phyloP scores from a whole-genome alignment of 1,140 invertebrate species.

The Drosophila nebulosa region DNA sequence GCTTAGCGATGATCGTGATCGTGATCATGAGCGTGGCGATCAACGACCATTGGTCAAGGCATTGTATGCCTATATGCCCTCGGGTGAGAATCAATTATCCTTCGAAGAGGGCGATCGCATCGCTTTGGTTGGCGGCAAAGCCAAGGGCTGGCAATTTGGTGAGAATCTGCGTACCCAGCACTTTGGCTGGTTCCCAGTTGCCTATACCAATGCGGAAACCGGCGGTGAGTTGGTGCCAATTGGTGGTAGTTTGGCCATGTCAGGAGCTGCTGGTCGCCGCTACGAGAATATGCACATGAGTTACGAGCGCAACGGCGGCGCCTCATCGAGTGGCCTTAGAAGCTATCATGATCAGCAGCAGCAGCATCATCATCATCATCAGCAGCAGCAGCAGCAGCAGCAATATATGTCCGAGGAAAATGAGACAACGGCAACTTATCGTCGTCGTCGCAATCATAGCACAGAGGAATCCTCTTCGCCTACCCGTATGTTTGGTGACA shows the following conservation, averaged over 20 bases:
- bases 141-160: slow-evolving; percentile 97
- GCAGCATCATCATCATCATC: too few species aligned
- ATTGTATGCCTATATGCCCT: slow-evolving; percentile 93
- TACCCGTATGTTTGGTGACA: slow-evolving; percentile 83
- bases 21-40: slow-evolving; percentile 53
- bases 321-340: slow-evolving; percentile 27
- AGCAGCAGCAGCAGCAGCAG: slow-evolving; percentile 57
- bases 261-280: slow-evolving; percentile 32
- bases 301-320: slow-evolving; percentile 31
- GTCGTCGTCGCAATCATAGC: slow-evolving; percentile 68
- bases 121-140: slow-evolving; percentile 92
- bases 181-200: slow-evolving; percentile 96
- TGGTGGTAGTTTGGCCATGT: slow-evolving; percentile 27
- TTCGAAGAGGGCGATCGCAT: slow-evolving; percentile 95
- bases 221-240: slow-evolving; percentile 25
- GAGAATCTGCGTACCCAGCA: slow-evolving; percentile 94
- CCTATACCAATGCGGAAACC: slow-evolving; percentile 89
- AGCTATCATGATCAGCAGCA: slow-evolving; percentile 59
- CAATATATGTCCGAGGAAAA: slow-evolving; percentile 64
- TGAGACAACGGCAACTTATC: slow-evolving; percentile 66
- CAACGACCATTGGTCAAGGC: slow-evolving; percentile 86
- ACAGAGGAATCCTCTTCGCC: slow-evolving; percentile 81
- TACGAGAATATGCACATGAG: slow-evolving; percentile 56
- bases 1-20: slow-evolving; percentile 24
- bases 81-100: slow-evolving; percentile 94